A percentile compares a stretch with the other conserved stretches of the same genome.
phyloP scores from a whole-genome alignment of 53 echinoderm and acorn worm species.

The Echinarachnius parma region DNA sequence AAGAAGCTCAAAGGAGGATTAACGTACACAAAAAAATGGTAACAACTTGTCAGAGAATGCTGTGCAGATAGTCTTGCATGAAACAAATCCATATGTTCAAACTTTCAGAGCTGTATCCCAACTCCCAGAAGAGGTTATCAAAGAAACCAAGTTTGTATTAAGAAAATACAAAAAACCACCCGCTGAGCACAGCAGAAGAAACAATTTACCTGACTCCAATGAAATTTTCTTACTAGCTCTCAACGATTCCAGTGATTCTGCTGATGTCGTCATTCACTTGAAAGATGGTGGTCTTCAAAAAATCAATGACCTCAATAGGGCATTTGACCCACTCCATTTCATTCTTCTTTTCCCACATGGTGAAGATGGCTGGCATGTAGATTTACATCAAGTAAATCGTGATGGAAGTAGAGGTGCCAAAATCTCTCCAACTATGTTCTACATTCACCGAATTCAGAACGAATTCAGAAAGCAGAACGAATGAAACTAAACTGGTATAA shows the following conservation, averaged over 20 bases:
- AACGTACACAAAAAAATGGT: too few relatives aligned
- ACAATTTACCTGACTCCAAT: conserved; percentile 49
- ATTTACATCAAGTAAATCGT: conserved; percentile 9
- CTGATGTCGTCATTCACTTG: conserved; percentile 23
- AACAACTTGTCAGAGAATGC: background rate
- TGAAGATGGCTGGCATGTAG: conserved; percentile 37
- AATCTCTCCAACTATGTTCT: conserved; percentile 21
- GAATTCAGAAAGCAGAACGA: conserved; percentile 42
- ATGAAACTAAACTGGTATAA: conserved; percentile 4
- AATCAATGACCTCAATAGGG: conserved; percentile 40
- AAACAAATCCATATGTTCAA: conserved; percentile 38
- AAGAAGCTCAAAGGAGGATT: too few relatives aligned
- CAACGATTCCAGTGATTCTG: too few relatives aligned
- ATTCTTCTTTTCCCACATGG: conserved; percentile 50
- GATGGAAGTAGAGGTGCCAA: too few relatives aligned
- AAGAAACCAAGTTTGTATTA: conserved; percentile 28
- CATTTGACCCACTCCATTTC: conserved; percentile 53
- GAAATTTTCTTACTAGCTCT: too few relatives aligned
- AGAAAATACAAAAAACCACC: conserved; percentile 34
- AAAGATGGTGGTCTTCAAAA: conserved; percentile 24
- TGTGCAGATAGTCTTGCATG: conserved; percentile 28
- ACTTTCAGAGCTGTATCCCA: conserved; percentile 34
- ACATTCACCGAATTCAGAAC: conserved; percentile 34
- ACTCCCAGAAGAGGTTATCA: conserved; percentile 8
- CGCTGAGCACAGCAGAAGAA: conserved; percentile 18